Percentiles rank a stretch among this genome's conserved stretches.
Evolutionary conservation across 2,797 vertebrate genomes (phyloP).

Genomic region (Alcedo atthis): DNA sequence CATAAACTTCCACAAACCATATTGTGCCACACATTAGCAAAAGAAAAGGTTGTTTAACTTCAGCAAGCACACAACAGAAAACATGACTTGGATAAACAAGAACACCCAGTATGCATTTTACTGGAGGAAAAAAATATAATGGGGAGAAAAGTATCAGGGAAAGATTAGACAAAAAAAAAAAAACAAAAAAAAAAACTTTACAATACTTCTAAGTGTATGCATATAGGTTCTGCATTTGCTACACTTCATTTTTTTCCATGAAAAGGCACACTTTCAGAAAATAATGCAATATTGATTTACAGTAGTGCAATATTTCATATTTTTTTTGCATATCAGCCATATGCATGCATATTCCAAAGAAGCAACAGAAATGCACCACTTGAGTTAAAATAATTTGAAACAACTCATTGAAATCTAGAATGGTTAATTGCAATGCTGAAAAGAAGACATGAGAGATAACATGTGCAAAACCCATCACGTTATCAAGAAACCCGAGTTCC

Average conservation of each 20-base stretch:
- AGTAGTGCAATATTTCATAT: not conserved
- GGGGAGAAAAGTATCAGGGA: slow-evolving; percentile 26
- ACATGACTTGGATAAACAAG: slow-evolving; percentile 37
- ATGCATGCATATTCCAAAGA: slow-evolving; percentile 18
- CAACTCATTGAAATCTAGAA: not conserved
- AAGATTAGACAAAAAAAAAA: slow-evolving; percentile 14
- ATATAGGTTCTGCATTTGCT: not conserved
- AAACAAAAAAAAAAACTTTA: too few species aligned
- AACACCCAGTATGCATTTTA: slow-evolving; percentile 54
- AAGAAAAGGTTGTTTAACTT: slow-evolving; percentile 6
- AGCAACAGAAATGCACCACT: slow-evolving; percentile 1
- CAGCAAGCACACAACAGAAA: slow-evolving; percentile 34
- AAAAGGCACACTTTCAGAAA: slow-evolving; percentile 1
- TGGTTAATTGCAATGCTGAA: slow-evolving; percentile 26
- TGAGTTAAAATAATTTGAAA: slow-evolving; percentile 29
- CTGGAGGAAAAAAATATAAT: slow-evolving; percentile 37
- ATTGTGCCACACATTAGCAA: slow-evolving; percentile 28
- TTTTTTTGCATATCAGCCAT: not conserved
- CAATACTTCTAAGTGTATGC: not conserved
- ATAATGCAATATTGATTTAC: not conserved
- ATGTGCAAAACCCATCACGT: not conserved
- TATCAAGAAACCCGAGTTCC: not conserved
- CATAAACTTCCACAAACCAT: slow-evolving; percentile 53
- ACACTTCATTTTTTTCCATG: not conserved
- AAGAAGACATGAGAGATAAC: slow-evolving; percentile 36